Evolutionary conservation across 2,113 vertebrate genomes (phyloP), one percentile per base, ranked within the genome.

Genomic region (Leptobrachium ailaonicum): DNA sequence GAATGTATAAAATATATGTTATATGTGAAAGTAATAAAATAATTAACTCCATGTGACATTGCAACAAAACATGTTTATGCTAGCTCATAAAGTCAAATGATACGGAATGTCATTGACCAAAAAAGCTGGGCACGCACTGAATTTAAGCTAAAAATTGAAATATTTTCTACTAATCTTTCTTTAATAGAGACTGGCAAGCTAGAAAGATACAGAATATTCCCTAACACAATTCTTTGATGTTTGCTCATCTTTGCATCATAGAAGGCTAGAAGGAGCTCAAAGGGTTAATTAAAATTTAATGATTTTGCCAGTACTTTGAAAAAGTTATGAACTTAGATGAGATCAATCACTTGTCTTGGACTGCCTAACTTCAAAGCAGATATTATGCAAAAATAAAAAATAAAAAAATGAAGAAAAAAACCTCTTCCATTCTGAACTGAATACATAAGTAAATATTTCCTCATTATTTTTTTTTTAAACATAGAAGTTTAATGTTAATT

Each of bases 271-370:
- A 92, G 88, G 90, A 96, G 95, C 95, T 96, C 95, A 96, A 96
- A 97, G 95, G 93, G 92, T 95, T 94, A 93, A 95, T 97, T 97
- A 96, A 98, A 97, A 96, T 98, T 97, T 96, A 95, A 97, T 96
- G 94, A 95, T 95, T 95, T 95, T 85, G 80, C 94, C 93, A 94
- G 93, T 91, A 92, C 92, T 96, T 96, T 96, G 93, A 95, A 95
- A 97, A 96, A 95, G 92, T 96, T 96, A 96, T 94, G 93, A 96
- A 96, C 93, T 95, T 95, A 94, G 90, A 92, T 83, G 89, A 97
- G 96, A 98, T 97, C 95, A 97, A 98, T 95, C 95, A 95, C 94
- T 96, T 50, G 95, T 95, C 91, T 95, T 95, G 94, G 91, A 92
- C 89, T 92, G 90, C 90, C 90, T 83, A 86, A 96, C 95, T 95